A percentile compares a stretch with the other conserved stretches of the same genome.
Conservation (phyloP, 2,888 invertebrate species). For the Eustalomyia histrio region DNA sequence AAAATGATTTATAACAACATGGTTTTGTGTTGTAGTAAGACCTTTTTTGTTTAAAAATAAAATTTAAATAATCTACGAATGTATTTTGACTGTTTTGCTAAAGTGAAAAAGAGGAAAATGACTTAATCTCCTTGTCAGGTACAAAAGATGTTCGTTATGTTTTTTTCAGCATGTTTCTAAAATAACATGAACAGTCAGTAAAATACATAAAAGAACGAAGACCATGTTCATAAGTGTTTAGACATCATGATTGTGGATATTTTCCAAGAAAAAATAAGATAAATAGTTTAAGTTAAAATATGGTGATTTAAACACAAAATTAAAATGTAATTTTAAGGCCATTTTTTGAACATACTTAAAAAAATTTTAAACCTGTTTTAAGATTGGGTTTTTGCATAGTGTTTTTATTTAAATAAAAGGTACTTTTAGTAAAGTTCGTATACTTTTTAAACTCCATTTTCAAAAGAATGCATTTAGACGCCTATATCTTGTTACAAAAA, state of each 20-base stretch:
- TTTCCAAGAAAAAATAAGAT: neutral
- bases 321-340: too few relatives aligned
- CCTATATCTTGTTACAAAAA: too few relatives aligned
- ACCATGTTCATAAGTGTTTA: neutral
- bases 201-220: neutral
- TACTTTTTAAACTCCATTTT: too few relatives aligned
- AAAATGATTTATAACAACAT: slow-evolving; percentile 23
- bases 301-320: neutral
- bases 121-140: slow-evolving; percentile 30
- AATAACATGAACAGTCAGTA: slow-evolving; percentile 14
- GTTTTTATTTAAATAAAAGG: too few relatives aligned
- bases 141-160: slow-evolving; percentile 19
- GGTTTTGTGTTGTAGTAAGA: slow-evolving; percentile 13
- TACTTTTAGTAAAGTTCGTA: too few relatives aligned
- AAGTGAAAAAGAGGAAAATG: neutral
- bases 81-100: neutral
- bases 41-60: neutral
- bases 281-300: slow-evolving; percentile 15
- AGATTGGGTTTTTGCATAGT: too few relatives aligned
- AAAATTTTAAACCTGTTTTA: too few relatives aligned
- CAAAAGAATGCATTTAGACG: too few relatives aligned
- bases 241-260: slow-evolving; percentile 9
- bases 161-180: neutral
- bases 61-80: slow-evolving; percentile 4
- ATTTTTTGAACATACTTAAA: too few relatives aligned